A percentile compares a stretch with the other conserved stretches of the same genome.
Evolutionary conservation across 2,113 vertebrate species (phyloP).

Genomic region (Astur gentilis): DNA sequence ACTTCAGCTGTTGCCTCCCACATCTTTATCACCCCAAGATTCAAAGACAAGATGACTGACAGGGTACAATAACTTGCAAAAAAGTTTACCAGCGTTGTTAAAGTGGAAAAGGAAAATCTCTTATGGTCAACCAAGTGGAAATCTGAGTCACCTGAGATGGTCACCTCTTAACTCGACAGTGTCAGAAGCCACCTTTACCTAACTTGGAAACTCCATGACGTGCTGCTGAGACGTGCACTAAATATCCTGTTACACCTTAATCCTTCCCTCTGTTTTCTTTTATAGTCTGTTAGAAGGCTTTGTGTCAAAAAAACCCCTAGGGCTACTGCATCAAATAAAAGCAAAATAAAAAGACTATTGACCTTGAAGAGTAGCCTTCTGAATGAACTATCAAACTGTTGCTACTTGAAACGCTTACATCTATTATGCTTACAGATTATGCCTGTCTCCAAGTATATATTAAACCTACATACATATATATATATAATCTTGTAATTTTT

Average conservation of each 20-base stretch:
- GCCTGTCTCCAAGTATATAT: neutral
- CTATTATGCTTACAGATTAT: neutral
- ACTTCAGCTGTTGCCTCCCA: constrained; percentile 60
- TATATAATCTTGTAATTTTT: neutral
- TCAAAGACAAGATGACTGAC: constrained; percentile 39
- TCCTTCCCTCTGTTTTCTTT: neutral
- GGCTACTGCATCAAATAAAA: neutral
- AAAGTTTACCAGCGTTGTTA: neutral
- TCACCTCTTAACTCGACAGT: neutral
- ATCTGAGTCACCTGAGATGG: neutral
- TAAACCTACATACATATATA: neutral
- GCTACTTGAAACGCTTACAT: neutral
- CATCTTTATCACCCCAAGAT: constrained; percentile 35
- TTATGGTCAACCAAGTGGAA: neutral
- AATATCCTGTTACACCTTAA: neutral
- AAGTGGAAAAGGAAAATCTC: constrained; percentile 9
- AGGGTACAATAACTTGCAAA: neutral
- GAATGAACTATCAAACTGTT: neutral
- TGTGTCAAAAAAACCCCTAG: neutral
- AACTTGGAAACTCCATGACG: neutral
- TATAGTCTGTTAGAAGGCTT: neutral
- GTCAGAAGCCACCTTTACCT: neutral
- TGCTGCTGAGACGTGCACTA: neutral
- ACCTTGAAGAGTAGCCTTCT: neutral
- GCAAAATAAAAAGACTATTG: neutral